phyloP scores from a whole-genome alignment of 2,888 invertebrate genomes.

The Dryocosmus kuriphilus region DNA sequence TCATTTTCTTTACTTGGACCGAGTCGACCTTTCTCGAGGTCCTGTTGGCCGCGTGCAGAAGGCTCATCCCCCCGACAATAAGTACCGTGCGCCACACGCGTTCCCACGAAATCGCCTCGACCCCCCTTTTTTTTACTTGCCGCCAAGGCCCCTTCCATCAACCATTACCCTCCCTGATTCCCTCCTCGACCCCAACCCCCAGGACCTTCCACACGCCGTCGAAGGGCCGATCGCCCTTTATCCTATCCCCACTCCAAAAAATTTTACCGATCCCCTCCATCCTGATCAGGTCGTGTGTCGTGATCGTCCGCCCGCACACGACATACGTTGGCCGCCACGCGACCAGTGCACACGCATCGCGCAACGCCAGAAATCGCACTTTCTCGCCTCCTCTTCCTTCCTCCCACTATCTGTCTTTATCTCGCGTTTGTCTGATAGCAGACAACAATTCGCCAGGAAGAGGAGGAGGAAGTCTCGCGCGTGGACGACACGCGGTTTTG shows the following conservation, averaged over 20 bases:
- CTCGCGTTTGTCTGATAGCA: constrained; percentile 42
- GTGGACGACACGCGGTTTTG: constrained; percentile 17
- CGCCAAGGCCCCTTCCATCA: constrained; percentile 46
- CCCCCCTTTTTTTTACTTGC: constrained; percentile 53
- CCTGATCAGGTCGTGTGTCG: constrained; percentile 72
- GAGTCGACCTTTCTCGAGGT: constrained; percentile 43
- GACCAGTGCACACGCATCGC: constrained; percentile 74
- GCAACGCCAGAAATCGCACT: constrained; percentile 54
- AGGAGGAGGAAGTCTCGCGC: constrained; percentile 21
- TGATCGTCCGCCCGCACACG: constrained; percentile 75
- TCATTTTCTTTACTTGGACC: neutral
- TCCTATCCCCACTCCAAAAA: constrained; percentile 47
- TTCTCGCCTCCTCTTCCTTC: constrained; percentile 48
- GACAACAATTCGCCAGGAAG: constrained; percentile 21
- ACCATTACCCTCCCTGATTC: constrained; percentile 56
- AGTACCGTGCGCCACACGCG: constrained; percentile 67
- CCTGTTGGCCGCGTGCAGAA: constrained; percentile 64
- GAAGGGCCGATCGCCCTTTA: constrained; percentile 43
- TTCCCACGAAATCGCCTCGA: constrained; percentile 74
- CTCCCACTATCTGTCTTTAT: constrained; percentile 26
- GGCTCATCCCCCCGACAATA: constrained; percentile 59
- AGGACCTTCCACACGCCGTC: constrained; percentile 42
- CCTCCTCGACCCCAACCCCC: constrained; percentile 43
- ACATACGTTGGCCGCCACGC: constrained; percentile 78
- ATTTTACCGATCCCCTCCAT: constrained; percentile 62